phyloP scores from a whole-genome alignment of 1,140 invertebrate genomes.

The Paraescarpia echinospica region DNA sequence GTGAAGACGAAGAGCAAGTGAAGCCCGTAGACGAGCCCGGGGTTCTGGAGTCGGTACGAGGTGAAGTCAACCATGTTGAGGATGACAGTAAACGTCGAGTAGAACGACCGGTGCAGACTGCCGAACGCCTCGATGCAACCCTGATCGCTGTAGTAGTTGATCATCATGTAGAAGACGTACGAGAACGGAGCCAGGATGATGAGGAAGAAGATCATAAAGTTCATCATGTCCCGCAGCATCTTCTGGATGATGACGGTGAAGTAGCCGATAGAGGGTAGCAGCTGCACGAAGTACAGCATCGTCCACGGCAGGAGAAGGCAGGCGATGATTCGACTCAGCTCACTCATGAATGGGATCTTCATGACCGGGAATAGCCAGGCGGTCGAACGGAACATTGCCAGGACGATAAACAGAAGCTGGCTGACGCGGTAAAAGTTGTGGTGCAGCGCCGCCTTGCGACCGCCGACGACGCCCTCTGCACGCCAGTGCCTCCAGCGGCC shows the following conservation, averaged over 20 bases:
- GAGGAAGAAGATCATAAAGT: conserved; percentile 6
- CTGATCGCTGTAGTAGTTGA: conserved; percentile 6
- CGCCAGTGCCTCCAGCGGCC: background rate
- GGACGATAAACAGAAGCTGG: background rate
- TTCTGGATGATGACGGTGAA: conserved; percentile 7
- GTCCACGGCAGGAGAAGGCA: background rate
- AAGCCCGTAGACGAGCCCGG: conserved; percentile 6
- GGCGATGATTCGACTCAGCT: background rate
- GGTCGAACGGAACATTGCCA: background rate
- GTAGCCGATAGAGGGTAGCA: conserved; percentile 12
- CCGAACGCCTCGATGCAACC: conserved; percentile 16
- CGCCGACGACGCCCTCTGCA: too few species aligned
- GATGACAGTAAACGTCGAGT: conserved; percentile 15
- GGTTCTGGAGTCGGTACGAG: background rate
- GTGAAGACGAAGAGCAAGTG: conserved; percentile 23
- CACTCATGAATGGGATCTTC: background rate
- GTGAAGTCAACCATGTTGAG: conserved; percentile 22
- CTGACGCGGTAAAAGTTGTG: background rate
- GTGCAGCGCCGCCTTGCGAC: background rate
- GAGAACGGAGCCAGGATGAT: conserved; percentile 6
- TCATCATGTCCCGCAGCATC: conserved; percentile 8
- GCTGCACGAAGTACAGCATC: conserved; percentile 11
- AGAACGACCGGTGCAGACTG: background rate
- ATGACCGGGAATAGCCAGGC: background rate
- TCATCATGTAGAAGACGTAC: background rate